These are phyloP conservation scores for Psephotus haematonotus DNA, from an alignment of 2,113 vertebrate species.

Conservation along the genomic window DNA sequence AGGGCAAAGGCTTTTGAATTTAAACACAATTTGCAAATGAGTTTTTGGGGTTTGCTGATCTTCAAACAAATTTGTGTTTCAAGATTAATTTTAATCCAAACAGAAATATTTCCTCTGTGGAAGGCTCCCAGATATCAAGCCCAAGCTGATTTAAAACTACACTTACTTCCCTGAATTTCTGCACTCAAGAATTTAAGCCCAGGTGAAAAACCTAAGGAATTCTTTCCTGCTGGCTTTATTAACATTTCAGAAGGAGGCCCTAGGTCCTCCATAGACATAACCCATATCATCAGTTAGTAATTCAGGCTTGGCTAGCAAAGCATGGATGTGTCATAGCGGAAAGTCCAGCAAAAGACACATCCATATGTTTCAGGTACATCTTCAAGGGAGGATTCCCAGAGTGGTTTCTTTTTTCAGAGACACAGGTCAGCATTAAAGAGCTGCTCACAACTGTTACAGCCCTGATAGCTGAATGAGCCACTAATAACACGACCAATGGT, in stretches of 20 bases:
- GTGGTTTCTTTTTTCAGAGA: background rate
- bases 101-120: background rate
- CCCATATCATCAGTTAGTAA: slow-evolving; percentile 30
- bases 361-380: background rate
- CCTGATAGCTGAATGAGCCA: background rate
- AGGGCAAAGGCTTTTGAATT: background rate
- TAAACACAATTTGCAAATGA: background rate
- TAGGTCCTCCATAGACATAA: slow-evolving; percentile 20
- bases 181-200: slow-evolving; percentile 35
- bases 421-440: background rate
- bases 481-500: background rate
- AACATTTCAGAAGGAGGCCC: slow-evolving; percentile 47
- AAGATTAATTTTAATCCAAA: background rate
- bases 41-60: background rate
- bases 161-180: slow-evolving; percentile 2
- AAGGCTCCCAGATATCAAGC: background rate
- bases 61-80: background rate
- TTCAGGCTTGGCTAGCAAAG: slow-evolving; percentile 41
- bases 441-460: accelerated
- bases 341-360: slow-evolving; percentile 11
- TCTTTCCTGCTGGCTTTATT: slow-evolving; percentile 50
- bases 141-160: background rate
- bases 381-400: background rate
- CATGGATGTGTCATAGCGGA: background rate
- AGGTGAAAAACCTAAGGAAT: slow-evolving; percentile 37